Evolutionary conservation across 2,888 invertebrate genomes (phyloP).

Genomic region (Aethes cnicana): DNA sequence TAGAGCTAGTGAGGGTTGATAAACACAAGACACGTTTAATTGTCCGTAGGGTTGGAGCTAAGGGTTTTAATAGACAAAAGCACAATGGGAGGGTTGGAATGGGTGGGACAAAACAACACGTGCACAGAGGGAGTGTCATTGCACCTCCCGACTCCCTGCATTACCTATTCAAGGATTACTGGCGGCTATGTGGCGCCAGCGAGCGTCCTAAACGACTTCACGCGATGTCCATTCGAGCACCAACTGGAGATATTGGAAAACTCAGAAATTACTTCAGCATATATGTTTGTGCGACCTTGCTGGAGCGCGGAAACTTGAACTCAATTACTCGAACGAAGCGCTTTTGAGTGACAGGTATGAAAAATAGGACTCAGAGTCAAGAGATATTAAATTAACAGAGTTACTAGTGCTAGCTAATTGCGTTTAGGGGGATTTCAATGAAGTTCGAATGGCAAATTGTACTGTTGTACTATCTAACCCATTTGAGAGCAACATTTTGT

Average conservation of each 20-base stretch:
- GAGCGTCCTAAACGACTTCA: constrained; percentile 26
- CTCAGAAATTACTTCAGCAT: neutral
- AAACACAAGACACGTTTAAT: constrained; percentile 29
- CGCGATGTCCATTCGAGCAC: constrained; percentile 39
- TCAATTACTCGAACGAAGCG: too few relatives aligned
- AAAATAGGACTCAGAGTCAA: too few relatives aligned
- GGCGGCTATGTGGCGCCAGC: constrained; percentile 32
- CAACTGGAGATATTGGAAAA: constrained; percentile 30
- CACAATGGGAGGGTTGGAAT: constrained; percentile 24
- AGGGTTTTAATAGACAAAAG: constrained; percentile 25
- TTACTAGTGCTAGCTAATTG: too few relatives aligned
- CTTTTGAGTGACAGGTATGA: too few relatives aligned
- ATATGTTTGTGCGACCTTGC: too few relatives aligned
- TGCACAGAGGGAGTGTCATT: constrained; percentile 38
- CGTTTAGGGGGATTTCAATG: too few relatives aligned
- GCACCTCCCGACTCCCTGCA: constrained; percentile 39
- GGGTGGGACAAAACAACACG: constrained; percentile 29
- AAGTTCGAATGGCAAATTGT: too few relatives aligned
- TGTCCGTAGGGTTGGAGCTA: constrained; percentile 23
- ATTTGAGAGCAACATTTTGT: too few relatives aligned
- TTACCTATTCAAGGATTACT: constrained; percentile 47
- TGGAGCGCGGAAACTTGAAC: too few relatives aligned
- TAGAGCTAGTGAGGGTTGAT: constrained; percentile 20
- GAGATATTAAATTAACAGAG: too few relatives aligned
- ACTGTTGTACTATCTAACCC: too few relatives aligned